phyloP scores from a whole-genome alignment of 2,888 invertebrate genomes.

The Limenitis camilla region DNA sequence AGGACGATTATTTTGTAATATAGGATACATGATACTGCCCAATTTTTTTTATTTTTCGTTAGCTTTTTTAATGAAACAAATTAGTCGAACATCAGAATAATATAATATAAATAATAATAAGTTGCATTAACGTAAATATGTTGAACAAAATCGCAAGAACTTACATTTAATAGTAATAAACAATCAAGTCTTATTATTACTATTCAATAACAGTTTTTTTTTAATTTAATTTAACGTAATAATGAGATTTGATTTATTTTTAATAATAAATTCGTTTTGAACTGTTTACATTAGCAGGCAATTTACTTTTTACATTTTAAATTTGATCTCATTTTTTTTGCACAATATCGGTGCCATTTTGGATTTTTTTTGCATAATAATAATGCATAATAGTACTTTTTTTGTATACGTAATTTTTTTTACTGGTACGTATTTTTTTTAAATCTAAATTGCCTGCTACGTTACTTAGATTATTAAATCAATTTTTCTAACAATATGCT shows the following conservation, averaged over 20 bases:
- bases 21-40: slow-evolving; percentile 70
- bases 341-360: slow-evolving; percentile 62
- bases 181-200: slow-evolving; percentile 34
- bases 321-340: slow-evolving; percentile 64
- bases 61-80: slow-evolving; percentile 36
- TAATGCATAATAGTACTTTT: slow-evolving; percentile 17
- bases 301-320: slow-evolving; percentile 43
- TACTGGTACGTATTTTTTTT: slow-evolving; percentile 21
- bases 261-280: slow-evolving; percentile 48
- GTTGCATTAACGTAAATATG: slow-evolving; percentile 36
- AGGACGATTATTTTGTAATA: slow-evolving; percentile 65
- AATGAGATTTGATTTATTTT: slow-evolving; percentile 32
- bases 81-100: slow-evolving; percentile 31
- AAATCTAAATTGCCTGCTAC: slow-evolving; percentile 64
- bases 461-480: slow-evolving; percentile 45
- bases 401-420: slow-evolving; percentile 24
- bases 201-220: slow-evolving; percentile 13
- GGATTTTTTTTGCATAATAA: slow-evolving; percentile 57
- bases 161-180: slow-evolving; percentile 26
- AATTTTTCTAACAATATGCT: slow-evolving; percentile 67
- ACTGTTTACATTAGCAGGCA: slow-evolving; percentile 56
- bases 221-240: slow-evolving; percentile 21
- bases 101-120: slow-evolving; percentile 44
- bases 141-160: slow-evolving; percentile 53
- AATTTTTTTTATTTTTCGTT: slow-evolving; percentile 49